A percentile compares a stretch with the other conserved stretches of the same genome.
Conservation (phyloP, 1,140 invertebrate species). For the Bombus waltoni region DNA sequence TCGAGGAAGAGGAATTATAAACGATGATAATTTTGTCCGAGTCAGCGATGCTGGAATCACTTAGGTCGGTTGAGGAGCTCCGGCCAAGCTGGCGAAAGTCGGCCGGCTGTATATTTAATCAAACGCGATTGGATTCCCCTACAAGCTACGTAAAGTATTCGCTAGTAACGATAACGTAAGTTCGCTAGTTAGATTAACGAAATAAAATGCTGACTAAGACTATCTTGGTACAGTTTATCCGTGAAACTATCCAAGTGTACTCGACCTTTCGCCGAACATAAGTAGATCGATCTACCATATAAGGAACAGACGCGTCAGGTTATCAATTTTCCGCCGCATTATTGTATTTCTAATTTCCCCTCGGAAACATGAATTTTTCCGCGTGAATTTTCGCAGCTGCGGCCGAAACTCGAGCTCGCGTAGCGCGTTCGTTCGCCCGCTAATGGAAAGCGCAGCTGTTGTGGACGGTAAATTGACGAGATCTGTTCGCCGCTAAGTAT, state of each 20-base stretch:
- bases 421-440: background rate
- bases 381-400: constrained; percentile 1
- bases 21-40: background rate
- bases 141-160: background rate
- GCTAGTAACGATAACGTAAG: no score
- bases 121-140: background rate
- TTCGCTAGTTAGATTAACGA: no score
- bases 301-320: background rate
- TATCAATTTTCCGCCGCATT: background rate
- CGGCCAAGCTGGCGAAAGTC: background rate
- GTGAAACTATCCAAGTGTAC: no score
- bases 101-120: background rate
- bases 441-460: constrained; percentile 31
- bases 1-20: background rate
- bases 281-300: background rate
- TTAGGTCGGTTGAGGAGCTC: background rate
- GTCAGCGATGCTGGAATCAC: background rate
- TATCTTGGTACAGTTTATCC: no score
- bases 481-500: constrained; percentile 16
- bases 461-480: constrained; percentile 27
- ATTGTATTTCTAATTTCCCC: background rate
- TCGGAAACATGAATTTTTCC: background rate
- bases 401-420: background rate
- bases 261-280: background rate
- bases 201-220: background rate